These are phyloP conservation scores for Halisarca cf. caerulea DNA, from an alignment of 37 sponge, comb jelly and placozoan species.

Conservation along the genomic window DNA sequence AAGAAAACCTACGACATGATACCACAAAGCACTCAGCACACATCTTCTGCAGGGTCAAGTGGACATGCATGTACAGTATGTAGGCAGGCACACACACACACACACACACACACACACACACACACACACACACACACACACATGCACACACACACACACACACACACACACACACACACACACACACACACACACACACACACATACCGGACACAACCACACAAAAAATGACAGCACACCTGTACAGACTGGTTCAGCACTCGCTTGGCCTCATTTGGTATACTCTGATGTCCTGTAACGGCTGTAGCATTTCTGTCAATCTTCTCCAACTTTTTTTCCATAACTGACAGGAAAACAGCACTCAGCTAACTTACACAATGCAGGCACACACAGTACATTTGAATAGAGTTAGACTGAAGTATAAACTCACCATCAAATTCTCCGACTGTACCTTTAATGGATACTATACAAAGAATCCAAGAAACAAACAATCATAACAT, in stretches of 20 bases:
- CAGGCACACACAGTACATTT: background rate
- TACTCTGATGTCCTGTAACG: slow-evolving; percentile 33
- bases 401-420: background rate
- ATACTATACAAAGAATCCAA: slow-evolving; percentile 60
- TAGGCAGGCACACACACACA: too few species aligned
- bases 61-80: background rate
- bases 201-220: slow-evolving; percentile 16
- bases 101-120: too few species aligned
- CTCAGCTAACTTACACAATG: background rate
- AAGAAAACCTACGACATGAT: slow-evolving; percentile 38
- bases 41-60: slow-evolving; percentile 5
- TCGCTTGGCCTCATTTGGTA: slow-evolving; percentile 12
- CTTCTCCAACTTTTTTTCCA: slow-evolving; percentile 71
- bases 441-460: slow-evolving; percentile 64
- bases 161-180: slow-evolving; percentile 18
- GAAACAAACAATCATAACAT: too few species aligned
- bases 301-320: slow-evolving; percentile 66
- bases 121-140: slow-evolving; percentile 14
- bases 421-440: slow-evolving; percentile 73
- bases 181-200: slow-evolving; percentile 18
- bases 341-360: slow-evolving; percentile 41
- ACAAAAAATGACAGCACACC: background rate
- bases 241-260: background rate
- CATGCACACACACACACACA: background rate
- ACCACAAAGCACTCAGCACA: background rate